Conservation (phyloP, 2,113 vertebrate species). For the Hippoglossus stenolepis region DNA sequence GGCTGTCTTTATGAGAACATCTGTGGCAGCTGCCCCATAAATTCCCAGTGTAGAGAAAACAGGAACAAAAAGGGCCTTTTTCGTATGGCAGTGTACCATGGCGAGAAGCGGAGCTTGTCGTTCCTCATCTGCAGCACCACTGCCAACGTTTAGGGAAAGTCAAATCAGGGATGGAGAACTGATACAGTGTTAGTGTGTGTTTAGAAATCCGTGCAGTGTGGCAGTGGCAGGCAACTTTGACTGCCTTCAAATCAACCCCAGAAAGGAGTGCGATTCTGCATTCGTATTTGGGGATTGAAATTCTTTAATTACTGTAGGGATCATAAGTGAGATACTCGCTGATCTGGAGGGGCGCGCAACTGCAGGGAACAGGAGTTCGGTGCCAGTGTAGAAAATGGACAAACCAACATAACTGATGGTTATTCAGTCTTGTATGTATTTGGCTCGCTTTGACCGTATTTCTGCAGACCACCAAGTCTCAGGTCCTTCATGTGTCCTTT, state of each 20-base stretch:
- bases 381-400: no score
- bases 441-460: background rate
- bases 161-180: slow-evolving; percentile 66
- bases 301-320: no score
- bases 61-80: slow-evolving; percentile 82
- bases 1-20: slow-evolving; percentile 82
- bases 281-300: no score
- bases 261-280: no score
- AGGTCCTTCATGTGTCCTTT: background rate
- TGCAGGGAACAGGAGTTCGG: no score
- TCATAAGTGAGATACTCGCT: no score
- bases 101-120: slow-evolving; percentile 61
- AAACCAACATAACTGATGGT: no score
- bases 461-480: slow-evolving; percentile 5
- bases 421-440: no score
- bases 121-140: slow-evolving; percentile 68
- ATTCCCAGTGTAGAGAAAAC: slow-evolving; percentile 80
- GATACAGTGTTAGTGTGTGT: slow-evolving; percentile 59
- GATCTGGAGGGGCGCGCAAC: no score
- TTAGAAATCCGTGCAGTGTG: slow-evolving; percentile 43
- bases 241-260: slow-evolving; percentile 17
- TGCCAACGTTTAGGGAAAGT: slow-evolving; percentile 69
- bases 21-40: slow-evolving; percentile 85
- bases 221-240: slow-evolving; percentile 51
- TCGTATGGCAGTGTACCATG: slow-evolving; percentile 81